These are phyloP conservation scores for Acrobeloides nanus DNA, from an alignment of 2,888 invertebrate species.

Conservation along the genomic window DNA sequence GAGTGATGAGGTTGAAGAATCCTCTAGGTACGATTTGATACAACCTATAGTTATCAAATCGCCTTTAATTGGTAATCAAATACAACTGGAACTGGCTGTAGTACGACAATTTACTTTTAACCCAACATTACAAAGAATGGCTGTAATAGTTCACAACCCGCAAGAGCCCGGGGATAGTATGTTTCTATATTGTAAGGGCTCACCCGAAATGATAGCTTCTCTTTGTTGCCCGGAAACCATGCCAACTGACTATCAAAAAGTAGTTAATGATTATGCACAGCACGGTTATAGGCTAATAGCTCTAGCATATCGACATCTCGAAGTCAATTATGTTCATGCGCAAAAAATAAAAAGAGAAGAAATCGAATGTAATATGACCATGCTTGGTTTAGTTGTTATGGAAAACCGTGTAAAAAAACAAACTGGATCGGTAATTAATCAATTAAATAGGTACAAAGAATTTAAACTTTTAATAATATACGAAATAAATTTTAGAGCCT, in stretches of 20 bases:
- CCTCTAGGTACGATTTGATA: constrained; percentile 55
- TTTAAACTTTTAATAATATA: no score
- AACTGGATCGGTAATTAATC: constrained; percentile 55
- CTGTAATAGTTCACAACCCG: constrained; percentile 57
- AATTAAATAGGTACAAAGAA: constrained; percentile 30
- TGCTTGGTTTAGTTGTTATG: constrained; percentile 79
- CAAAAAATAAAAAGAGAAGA: constrained; percentile 35
- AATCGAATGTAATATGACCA: constrained; percentile 61
- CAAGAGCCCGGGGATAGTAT: constrained; percentile 27
- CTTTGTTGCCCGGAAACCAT: constrained; percentile 58
- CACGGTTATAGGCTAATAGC: constrained; percentile 58
- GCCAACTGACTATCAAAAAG: constrained; percentile 57
- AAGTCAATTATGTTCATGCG: constrained; percentile 52
- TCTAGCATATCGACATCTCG: constrained; percentile 57
- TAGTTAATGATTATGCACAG: constrained; percentile 58
- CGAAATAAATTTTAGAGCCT: constrained; percentile 67
- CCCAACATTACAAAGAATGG: constrained; percentile 60
- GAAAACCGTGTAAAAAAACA: constrained; percentile 74
- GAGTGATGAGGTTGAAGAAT: constrained; percentile 47
- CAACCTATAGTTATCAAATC: constrained; percentile 56
- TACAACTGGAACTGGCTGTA: constrained; percentile 56
- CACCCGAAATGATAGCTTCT: constrained; percentile 59
- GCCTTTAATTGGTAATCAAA: constrained; percentile 31
- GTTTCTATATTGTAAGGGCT: constrained; percentile 57
- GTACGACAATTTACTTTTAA: constrained; percentile 59